These are phyloP conservation scores for Zaprionus taronus DNA, from an alignment of 1,140 invertebrate genomes.

Conservation along the genomic window DNA sequence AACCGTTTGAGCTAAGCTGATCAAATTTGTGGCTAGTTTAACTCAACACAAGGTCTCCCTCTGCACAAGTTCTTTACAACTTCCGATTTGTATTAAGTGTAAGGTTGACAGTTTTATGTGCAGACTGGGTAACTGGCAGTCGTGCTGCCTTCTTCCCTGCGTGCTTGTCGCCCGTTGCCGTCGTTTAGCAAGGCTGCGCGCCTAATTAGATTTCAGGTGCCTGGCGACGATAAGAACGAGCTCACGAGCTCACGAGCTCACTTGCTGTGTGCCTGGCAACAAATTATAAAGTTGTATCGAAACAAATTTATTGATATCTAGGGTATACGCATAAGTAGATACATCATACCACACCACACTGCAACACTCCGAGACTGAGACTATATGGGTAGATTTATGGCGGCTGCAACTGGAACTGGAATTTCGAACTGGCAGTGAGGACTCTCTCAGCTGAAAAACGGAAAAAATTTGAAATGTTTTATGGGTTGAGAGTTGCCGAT, in stretches of 20 bases:
- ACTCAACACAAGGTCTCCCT: background rate
- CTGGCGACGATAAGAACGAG: background rate
- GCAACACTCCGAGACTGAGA: background rate
- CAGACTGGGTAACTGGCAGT: background rate
- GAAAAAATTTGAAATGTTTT: slow-evolving; percentile 47
- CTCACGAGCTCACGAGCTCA: background rate
- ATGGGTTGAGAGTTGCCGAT: slow-evolving; percentile 39
- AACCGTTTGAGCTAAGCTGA: background rate
- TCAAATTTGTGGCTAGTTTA: slow-evolving; percentile 37
- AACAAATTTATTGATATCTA: slow-evolving; percentile 16
- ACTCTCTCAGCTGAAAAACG: slow-evolving; percentile 9
- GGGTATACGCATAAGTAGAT: slow-evolving; percentile 12
- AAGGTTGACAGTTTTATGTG: background rate
- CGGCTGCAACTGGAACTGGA: slow-evolving; percentile 16
- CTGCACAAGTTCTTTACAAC: background rate
- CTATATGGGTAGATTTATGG: slow-evolving; percentile 37
- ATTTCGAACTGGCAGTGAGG: slow-evolving; percentile 24
- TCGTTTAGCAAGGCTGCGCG: slow-evolving; percentile 52
- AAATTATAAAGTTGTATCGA: slow-evolving; percentile 8
- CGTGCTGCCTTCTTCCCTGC: background rate
- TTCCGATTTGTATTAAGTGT: background rate
- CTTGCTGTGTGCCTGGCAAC: background rate
- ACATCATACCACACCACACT: background rate
- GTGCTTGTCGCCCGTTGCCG: slow-evolving; percentile 10
- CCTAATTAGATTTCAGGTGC: slow-evolving; percentile 48